These are phyloP conservation scores for Melieria picta DNA, from an alignment of 2,888 invertebrate species.

Conservation along the genomic window DNA sequence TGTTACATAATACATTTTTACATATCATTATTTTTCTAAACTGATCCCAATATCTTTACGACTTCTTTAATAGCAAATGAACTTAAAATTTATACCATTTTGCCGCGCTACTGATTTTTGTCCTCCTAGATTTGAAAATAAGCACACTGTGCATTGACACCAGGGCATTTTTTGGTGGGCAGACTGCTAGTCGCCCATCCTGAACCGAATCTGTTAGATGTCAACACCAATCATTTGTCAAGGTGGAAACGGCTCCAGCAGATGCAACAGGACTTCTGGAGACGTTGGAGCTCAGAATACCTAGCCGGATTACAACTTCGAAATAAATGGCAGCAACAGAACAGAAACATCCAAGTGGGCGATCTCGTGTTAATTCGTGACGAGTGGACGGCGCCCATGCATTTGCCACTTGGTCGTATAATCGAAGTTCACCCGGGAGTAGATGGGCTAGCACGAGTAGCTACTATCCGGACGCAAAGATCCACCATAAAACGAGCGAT, in stretches of 20 bases:
- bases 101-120: no score
- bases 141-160: no score
- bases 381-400: background rate
- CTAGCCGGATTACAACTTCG: slow-evolving; percentile 4
- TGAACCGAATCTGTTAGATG: background rate
- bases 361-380: slow-evolving; percentile 8
- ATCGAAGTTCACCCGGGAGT: background rate
- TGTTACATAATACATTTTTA: no score
- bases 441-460: no score
- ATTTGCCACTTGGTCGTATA: background rate
- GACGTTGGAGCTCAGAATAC: slow-evolving; percentile 7
- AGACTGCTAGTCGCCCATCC: background rate
- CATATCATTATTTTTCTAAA: no score
- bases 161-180: slow-evolving; percentile 13
- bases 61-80: no score
- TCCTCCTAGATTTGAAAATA: no score
- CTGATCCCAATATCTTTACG: no score
- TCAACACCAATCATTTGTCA: background rate
- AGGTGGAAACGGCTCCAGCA: slow-evolving; percentile 17
- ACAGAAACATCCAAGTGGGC: background rate
- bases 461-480: no score
- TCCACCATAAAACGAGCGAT: slow-evolving; percentile 25
- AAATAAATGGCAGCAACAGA: background rate
- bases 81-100: no score
- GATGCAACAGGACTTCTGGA: slow-evolving; percentile 22